A percentile compares a stretch with the other conserved stretches of the same genome.
These are phyloP conservation scores for Epinotia demarniana DNA, from an alignment of 2,888 invertebrate species.

Conservation along the genomic window DNA sequence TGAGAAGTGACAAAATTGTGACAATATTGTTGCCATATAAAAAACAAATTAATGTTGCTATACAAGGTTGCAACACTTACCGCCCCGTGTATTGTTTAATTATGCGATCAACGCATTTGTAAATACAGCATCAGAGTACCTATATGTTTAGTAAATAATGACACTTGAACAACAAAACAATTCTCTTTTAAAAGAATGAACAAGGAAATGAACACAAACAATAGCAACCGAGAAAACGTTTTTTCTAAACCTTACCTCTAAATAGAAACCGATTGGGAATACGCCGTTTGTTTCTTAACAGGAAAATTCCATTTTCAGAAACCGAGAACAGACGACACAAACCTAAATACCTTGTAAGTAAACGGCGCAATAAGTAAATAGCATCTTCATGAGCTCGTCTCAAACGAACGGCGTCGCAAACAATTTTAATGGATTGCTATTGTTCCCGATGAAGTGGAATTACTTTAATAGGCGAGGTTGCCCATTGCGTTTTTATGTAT, in stretches of 20 bases:
- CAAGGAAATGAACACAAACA: constrained; percentile 52
- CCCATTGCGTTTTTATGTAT: constrained; percentile 12
- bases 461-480: constrained; percentile 36
- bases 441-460: constrained; percentile 46
- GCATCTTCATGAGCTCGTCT: constrained; percentile 73
- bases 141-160: too few relatives aligned
- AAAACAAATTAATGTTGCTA: too few relatives aligned
- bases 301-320: constrained; percentile 82
- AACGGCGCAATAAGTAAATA: constrained; percentile 83
- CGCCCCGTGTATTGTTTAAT: too few relatives aligned
- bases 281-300: constrained; percentile 71
- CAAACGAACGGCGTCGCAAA: constrained; percentile 73
- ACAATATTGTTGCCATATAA: too few relatives aligned
- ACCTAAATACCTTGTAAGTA: constrained; percentile 83
- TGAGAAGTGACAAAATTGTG: too few relatives aligned
- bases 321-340: constrained; percentile 74
- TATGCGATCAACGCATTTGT: too few relatives aligned
- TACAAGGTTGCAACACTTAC: too few relatives aligned
- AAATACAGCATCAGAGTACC: too few relatives aligned
- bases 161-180: not conserved
- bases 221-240: constrained; percentile 65
- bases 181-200: not conserved
- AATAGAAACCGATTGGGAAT: constrained; percentile 75
- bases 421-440: constrained; percentile 68
- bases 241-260: constrained; percentile 51